Percentiles rank a stretch among this genome's conserved stretches.
phyloP scores from a whole-genome alignment of 2,888 invertebrate species.

The Cantharis nigra region DNA sequence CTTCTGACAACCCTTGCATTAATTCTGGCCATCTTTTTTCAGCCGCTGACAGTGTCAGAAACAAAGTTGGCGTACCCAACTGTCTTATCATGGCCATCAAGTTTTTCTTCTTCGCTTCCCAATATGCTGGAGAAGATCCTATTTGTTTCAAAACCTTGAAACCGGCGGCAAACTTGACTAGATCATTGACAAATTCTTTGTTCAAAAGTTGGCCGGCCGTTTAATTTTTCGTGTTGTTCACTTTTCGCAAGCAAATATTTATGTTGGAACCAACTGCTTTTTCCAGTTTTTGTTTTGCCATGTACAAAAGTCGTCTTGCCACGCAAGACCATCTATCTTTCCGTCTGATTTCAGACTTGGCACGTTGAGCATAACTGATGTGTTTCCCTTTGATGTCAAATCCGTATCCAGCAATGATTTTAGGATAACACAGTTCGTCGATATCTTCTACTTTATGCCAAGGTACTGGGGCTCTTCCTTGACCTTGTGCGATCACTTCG shows the following conservation, averaged over 20 bases:
- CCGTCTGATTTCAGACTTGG: neutral
- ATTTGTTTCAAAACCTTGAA: neutral
- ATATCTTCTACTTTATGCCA: no score
- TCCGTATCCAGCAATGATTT: no score
- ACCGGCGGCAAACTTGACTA: neutral
- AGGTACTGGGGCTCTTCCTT: accelerated
- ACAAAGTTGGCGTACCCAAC: neutral
- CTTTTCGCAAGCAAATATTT: neutral
- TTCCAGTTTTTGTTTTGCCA: neutral
- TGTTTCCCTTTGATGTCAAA: no score
- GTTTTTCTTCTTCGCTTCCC: neutral
- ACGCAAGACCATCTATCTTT: neutral
- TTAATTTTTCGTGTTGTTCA: neutral
- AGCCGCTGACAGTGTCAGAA: neutral
- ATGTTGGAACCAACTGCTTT: neutral
- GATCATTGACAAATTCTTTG: neutral
- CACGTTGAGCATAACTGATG: no score
- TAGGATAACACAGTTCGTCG: accelerated
- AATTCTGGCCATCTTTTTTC: neutral
- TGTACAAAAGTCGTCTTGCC: neutral
- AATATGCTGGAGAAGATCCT: neutral
- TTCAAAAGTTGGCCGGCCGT: neutral
- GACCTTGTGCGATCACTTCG: no score
- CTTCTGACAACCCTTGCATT: neutral
- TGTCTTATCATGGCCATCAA: neutral